phyloP scores from a whole-genome alignment of 2,113 vertebrate species.

The Gracilinanus agilis region DNA sequence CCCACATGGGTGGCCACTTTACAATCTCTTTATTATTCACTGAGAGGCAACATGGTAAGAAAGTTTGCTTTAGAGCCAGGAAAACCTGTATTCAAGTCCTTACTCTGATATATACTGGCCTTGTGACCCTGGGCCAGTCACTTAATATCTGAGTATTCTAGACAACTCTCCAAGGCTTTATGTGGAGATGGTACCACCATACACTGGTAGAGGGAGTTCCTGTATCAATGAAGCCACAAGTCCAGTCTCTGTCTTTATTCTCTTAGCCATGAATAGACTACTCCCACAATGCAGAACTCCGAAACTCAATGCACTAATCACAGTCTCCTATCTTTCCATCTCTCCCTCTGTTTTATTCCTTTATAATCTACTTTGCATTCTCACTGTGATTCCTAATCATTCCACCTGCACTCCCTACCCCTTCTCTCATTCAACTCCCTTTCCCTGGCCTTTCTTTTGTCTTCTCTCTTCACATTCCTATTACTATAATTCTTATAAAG shows the following conservation, averaged over 20 bases:
- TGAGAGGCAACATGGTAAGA: not conserved
- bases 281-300: not conserved
- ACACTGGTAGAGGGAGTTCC: no score
- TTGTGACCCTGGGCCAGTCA: not conserved
- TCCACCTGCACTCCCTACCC: no score
- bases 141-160: not conserved
- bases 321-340: not conserved
- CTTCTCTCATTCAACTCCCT: not conserved
- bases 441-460: not conserved
- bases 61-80: not conserved
- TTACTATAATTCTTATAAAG: not conserved
- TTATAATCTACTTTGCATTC: not conserved
- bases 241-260: no score
- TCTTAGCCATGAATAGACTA: no score
- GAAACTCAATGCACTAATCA: not conserved
- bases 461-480: not conserved
- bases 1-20: not conserved
- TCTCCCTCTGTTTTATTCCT: not conserved
- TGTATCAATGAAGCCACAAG: no score
- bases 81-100: not conserved
- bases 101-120: not conserved
- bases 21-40: not conserved
- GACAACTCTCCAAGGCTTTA: no score
- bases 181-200: not conserved
- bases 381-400: not conserved